Evolutionary conservation across 2,113 vertebrate genomes (phyloP), one percentile per base, ranked within the genome.

Genomic region (Cacatua alba): DNA sequence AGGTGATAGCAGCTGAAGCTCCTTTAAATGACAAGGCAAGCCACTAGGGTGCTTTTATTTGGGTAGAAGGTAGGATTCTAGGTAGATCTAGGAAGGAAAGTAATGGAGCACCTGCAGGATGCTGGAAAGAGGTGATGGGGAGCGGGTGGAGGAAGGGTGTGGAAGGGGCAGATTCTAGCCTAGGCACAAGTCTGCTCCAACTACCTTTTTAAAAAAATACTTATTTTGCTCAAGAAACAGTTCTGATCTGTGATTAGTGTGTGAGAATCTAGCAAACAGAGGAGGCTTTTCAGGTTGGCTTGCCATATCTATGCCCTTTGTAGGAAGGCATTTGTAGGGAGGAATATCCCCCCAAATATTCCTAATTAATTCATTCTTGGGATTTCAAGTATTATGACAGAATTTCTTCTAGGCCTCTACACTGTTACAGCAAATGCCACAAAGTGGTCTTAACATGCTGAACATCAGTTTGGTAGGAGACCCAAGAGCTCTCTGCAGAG

Each of bases 41-140:
- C 48, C 25, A 10, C 31, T 67, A 26, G n/a, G 35, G 43, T 37
- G 18, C 7, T 78, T 86, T 57, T 59, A 9, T 67, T 86, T 62
- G n/a, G n/a, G 37, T 55, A 35, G 29, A 49, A 67, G 62, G 13
- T 35, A 60, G 35, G 23, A 44, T 49, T 86, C 29, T 26, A n/a
- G 24, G 9, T 78, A 65, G 39, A n/a, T 35, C 70, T 43, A 11
- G 0, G 5, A 48, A 81, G 0, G 5, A 48, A 81, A 46, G 31
- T 67, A 52, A 62, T 39, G n/a, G 78, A 59, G 41, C 15, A 43
- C 26, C 11, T 52, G 46, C 46, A 72, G 49, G 6, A 4, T 59
- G 11, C 41, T 74, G 44, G 59, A 44, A 76, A 28, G 60, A 80
- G 11, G n/a, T 55, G 85, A 52, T 48, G 31, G 23, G 49, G 8